These are phyloP conservation scores for Pygathrix nemaeus DNA, from an alignment of 2,113 vertebrate genomes.

Conservation along the genomic window DNA sequence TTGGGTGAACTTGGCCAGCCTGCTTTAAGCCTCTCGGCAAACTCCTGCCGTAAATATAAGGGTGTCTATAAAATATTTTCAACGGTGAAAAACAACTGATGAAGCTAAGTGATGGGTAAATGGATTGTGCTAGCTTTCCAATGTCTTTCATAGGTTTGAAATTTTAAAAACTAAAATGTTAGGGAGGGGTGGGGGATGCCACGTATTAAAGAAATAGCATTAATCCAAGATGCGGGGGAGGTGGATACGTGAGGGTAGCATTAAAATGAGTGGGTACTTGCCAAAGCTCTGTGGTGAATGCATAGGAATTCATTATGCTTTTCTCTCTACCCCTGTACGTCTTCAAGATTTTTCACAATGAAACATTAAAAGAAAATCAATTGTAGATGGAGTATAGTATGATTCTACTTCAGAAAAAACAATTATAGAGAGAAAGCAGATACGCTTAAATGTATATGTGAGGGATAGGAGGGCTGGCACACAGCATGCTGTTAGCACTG, in stretches of 20 bases:
- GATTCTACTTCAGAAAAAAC: neutral
- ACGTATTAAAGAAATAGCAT: neutral
- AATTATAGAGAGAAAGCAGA: neutral
- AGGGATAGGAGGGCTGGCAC: neutral
- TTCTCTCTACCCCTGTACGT: neutral
- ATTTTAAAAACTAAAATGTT: neutral
- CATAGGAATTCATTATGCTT: neutral
- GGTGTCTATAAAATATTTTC: neutral
- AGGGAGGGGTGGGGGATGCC: rapidly evolving
- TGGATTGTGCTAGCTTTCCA: neutral
- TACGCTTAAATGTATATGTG: neutral
- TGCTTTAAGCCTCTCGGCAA: neutral
- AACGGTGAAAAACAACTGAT: neutral
- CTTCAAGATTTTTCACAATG: neutral
- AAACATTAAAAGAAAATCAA: neutral
- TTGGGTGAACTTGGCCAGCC: neutral
- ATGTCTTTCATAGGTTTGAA: neutral
- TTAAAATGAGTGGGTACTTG: neutral
- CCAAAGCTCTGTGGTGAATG: neutral
- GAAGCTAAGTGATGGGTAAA: neutral
- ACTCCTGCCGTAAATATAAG: neutral
- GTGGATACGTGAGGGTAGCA: neutral
- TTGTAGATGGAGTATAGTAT: neutral
- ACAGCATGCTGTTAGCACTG: neutral
- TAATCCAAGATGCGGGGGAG: neutral